phyloP scores from a whole-genome alignment of 2,113 vertebrate genomes.

The Macquaria ambigua region DNA sequence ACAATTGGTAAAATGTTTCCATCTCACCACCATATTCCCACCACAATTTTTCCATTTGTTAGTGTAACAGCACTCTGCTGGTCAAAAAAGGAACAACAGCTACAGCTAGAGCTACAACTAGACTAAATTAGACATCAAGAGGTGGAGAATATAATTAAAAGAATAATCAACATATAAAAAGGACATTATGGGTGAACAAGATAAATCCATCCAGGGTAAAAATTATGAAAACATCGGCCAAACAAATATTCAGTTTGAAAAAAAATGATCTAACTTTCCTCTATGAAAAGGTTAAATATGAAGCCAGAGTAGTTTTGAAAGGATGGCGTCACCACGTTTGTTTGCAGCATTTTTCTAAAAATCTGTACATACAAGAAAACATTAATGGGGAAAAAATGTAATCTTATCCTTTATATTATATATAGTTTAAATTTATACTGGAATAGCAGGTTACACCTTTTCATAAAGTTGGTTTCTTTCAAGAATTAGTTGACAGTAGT shows the following conservation, averaged over 20 bases:
- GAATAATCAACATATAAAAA: neutral
- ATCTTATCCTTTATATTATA: too few relatives aligned
- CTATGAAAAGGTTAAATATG: neutral
- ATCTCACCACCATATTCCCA: too few relatives aligned
- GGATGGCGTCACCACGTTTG: neutral
- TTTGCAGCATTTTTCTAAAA: neutral
- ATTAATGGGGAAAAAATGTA: neutral
- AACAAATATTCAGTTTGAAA: neutral
- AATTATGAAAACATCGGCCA: neutral
- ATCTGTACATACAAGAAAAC: neutral
- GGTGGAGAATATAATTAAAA: neutral
- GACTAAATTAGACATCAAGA: too few relatives aligned
- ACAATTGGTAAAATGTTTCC: neutral
- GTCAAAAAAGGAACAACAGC: neutral
- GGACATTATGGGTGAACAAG: neutral
- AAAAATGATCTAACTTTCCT: neutral
- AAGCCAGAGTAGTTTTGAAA: neutral
- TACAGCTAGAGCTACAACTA: too few relatives aligned
- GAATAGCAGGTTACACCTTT: too few relatives aligned
- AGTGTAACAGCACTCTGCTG: constrained; percentile 6
- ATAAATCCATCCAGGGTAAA: neutral
- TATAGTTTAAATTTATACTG: neutral
- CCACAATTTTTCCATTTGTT: neutral
- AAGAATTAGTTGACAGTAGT: neutral
- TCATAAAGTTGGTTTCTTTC: neutral